phyloP scores from a whole-genome alignment of 1,140 invertebrate genomes.

The Drosophila littoralis region DNA sequence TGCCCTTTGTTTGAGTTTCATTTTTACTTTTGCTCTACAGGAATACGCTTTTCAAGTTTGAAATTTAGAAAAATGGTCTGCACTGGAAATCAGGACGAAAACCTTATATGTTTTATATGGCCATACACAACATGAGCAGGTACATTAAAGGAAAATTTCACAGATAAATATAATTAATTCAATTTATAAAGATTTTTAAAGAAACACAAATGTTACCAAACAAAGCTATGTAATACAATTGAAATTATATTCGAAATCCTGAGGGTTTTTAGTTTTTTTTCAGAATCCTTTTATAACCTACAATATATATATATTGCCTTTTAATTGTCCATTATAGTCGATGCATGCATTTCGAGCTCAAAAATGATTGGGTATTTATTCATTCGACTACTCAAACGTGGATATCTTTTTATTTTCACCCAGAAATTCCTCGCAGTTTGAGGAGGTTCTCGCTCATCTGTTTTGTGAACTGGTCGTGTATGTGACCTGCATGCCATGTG shows the following conservation, averaged over 20 bases:
- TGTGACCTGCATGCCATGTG: constrained; percentile 62
- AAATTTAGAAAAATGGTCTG: neutral
- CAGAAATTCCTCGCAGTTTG: constrained; percentile 28
- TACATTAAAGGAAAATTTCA: neutral
- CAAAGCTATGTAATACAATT: no score
- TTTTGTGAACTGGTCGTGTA: constrained; percentile 33
- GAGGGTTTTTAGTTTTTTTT: no score
- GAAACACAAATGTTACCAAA: no score
- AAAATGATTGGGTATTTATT: neutral
- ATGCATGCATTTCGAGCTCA: no score
- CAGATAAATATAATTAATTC: neutral
- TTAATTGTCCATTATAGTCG: no score
- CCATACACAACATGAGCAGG: neutral
- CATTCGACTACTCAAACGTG: neutral
- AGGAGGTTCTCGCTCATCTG: constrained; percentile 5
- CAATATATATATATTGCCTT: no score
- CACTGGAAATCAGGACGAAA: no score
- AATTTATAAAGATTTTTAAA: no score
- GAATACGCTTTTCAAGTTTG: neutral
- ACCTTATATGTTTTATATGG: neutral
- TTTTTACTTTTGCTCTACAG: constrained; percentile 17
- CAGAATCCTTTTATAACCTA: no score
- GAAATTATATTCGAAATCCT: no score
- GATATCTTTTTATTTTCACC: constrained; percentile 8
- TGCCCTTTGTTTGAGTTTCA: constrained; percentile 46